Conservation (phyloP, 1,140 invertebrate genomes). For the Danaus plexippus region DNA sequence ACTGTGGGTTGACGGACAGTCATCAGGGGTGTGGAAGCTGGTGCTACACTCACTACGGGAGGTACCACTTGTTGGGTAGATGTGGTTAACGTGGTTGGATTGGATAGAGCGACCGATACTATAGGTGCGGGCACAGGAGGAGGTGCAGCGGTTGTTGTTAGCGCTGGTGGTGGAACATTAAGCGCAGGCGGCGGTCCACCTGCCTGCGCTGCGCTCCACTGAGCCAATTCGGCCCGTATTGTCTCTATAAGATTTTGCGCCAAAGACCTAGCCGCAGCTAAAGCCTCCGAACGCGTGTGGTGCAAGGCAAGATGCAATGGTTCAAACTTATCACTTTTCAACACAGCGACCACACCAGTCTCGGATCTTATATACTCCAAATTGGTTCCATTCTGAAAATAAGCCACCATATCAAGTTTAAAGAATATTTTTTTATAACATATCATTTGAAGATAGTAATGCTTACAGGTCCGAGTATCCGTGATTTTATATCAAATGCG, state of each 20-base stretch:
- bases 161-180: constrained; percentile 51
- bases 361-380: constrained; percentile 84
- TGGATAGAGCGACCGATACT: constrained; percentile 41
- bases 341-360: constrained; percentile 81
- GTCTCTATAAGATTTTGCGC: constrained; percentile 86
- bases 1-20: constrained; percentile 60
- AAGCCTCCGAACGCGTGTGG: constrained; percentile 78
- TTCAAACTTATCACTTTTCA: constrained; percentile 84
- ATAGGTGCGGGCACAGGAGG: constrained; percentile 45
- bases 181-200: constrained; percentile 53
- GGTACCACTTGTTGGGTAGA: constrained; percentile 47
- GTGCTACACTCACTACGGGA: constrained; percentile 57
- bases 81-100: constrained; percentile 39
- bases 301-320: constrained; percentile 85
- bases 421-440: constrained; percentile 13
- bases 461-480: constrained; percentile 77
- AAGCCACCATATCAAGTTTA: constrained; percentile 5
- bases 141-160: constrained; percentile 49
- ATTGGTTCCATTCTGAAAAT: constrained; percentile 76
- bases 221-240: constrained; percentile 82
- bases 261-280: constrained; percentile 81
- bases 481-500: constrained; percentile 81
- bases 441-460: constrained; percentile 14
- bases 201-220: constrained; percentile 66
- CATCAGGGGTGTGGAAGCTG: constrained; percentile 54